phyloP scores from a whole-genome alignment of 2,888 invertebrate genomes.

The Timema cristinae region DNA sequence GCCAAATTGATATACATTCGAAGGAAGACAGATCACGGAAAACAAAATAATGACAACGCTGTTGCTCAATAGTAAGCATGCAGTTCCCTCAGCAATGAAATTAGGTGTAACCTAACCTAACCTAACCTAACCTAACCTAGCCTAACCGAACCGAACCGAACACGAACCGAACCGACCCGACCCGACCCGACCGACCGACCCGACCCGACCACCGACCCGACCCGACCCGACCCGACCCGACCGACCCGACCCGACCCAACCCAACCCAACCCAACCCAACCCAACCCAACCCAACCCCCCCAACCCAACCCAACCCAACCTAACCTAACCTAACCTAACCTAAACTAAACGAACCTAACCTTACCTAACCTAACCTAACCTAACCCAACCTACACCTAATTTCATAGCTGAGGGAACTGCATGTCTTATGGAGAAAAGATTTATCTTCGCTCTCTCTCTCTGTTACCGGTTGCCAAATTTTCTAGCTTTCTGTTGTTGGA shows the following conservation, averaged over 20 bases:
- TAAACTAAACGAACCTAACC: no score
- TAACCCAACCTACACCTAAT: background rate
- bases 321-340: background rate
- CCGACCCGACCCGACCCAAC: background rate
- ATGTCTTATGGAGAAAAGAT: no score
- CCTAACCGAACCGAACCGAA: background rate
- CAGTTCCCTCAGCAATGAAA: no score
- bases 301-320: background rate
- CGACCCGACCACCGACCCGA: constrained; percentile 6
- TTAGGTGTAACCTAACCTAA: no score
- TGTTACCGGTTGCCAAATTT: no score
- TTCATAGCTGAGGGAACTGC: no score
- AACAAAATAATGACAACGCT: no score
- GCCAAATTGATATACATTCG: no score
- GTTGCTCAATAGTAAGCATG: no score
- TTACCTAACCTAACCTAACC: background rate
- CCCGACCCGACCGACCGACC: constrained; percentile 6
- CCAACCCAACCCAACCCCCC: constrained; percentile 4
- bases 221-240: background rate
- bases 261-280: constrained; percentile 8
- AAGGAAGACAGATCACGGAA: no score
- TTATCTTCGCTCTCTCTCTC: no score
- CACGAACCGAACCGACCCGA: background rate
- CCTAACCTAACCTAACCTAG: background rate
- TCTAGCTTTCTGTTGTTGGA: no score